Percentiles rank a stretch among this genome's conserved stretches.
These are phyloP conservation scores for Bos indicus DNA, from an alignment of 2,113 vertebrate species.

Conservation along the genomic window DNA sequence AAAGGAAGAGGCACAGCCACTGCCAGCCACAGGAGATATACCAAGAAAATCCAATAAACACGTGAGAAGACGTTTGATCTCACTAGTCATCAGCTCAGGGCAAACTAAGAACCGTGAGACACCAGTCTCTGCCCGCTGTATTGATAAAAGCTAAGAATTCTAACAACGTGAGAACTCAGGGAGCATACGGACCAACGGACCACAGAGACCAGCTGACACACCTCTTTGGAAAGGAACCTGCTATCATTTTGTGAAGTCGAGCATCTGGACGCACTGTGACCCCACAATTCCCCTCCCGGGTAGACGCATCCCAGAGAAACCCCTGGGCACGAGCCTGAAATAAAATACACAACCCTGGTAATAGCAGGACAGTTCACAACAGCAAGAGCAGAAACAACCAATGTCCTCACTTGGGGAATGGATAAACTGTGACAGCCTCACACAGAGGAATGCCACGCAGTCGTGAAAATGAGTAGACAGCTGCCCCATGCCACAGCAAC, in stretches of 20 bases:
- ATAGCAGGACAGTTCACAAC: accelerated
- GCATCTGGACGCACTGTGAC: not conserved
- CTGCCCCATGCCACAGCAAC: accelerated
- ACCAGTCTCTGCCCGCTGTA: accelerated
- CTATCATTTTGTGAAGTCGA: not conserved
- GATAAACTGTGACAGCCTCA: not conserved
- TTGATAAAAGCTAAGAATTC: not conserved
- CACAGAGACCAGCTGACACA: accelerated
- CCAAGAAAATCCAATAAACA: accelerated
- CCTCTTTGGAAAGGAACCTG: not conserved
- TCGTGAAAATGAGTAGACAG: accelerated
- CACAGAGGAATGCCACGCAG: accelerated
- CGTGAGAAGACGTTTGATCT: accelerated
- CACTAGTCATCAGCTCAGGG: not conserved
- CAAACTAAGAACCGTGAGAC: not conserved
- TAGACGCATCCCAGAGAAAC: not conserved
- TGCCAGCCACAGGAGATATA: accelerated
- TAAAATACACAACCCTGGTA: accelerated
- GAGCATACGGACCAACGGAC: accelerated
- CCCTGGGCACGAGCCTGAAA: not conserved
- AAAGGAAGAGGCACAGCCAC: not conserved
- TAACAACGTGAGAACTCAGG: not conserved
- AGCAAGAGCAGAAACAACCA: not conserved
- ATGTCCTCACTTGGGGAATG: accelerated
- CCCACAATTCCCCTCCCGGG: not conserved